Percentiles rank a stretch among this genome's conserved stretches.
phyloP scores from a whole-genome alignment of 2,888 invertebrate genomes.

The Drosophila tripunctata region DNA sequence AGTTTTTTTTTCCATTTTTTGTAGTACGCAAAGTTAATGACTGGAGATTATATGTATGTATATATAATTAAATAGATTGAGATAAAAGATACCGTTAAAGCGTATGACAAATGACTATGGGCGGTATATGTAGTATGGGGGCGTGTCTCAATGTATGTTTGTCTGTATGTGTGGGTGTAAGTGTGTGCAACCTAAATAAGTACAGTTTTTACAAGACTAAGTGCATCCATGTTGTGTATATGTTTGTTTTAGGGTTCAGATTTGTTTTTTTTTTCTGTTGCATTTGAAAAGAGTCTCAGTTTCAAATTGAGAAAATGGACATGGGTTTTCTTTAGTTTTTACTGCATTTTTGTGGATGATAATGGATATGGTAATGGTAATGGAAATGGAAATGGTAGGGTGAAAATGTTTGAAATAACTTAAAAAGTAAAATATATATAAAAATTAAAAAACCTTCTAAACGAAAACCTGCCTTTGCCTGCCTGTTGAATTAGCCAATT shows the following conservation, averaged over 20 bases:
- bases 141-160: slow-evolving; percentile 17
- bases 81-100: slow-evolving; percentile 57
- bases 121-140: slow-evolving; percentile 7
- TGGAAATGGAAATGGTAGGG: slow-evolving; percentile 30
- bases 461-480: slow-evolving; percentile 22
- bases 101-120: slow-evolving; percentile 54
- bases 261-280: slow-evolving; percentile 14
- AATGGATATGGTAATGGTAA: background rate
- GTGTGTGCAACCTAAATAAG: slow-evolving; percentile 40
- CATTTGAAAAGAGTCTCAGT: slow-evolving; percentile 83
- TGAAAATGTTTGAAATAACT: slow-evolving; percentile 25
- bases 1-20: slow-evolving; percentile 52
- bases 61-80: slow-evolving; percentile 39
- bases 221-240: slow-evolving; percentile 42
- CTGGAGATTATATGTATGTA: slow-evolving; percentile 76
- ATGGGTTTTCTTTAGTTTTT: slow-evolving; percentile 43
- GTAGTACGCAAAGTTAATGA: slow-evolving; percentile 81
- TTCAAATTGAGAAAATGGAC: slow-evolving; percentile 21
- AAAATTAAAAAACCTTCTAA: slow-evolving; percentile 20
- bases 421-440: slow-evolving; percentile 21
- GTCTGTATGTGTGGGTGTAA: slow-evolving; percentile 16
- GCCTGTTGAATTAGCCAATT: slow-evolving; percentile 65
- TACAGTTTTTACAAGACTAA: slow-evolving; percentile 23
- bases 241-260: slow-evolving; percentile 10
- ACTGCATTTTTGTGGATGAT: slow-evolving; percentile 41